Evolutionary conservation across 2,888 invertebrate genomes (phyloP).

Genomic region (Campaea margaritaria): DNA sequence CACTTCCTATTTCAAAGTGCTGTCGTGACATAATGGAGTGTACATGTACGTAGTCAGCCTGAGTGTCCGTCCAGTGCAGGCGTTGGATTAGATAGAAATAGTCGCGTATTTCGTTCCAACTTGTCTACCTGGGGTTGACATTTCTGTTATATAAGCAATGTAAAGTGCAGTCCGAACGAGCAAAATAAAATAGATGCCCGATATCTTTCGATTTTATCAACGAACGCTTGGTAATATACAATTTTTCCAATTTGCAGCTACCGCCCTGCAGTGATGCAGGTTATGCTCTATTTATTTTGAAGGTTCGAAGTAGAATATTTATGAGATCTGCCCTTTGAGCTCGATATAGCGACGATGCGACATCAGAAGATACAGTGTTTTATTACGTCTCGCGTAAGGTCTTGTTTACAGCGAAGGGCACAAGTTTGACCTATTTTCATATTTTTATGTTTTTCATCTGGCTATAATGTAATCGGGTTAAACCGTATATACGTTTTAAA

Average conservation of each 20-base stretch:
- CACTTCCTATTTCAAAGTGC: no score
- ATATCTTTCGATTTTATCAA: no score
- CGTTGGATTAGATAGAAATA: no score
- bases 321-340: slow-evolving; percentile 3
- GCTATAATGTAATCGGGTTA: background rate
- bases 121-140: no score
- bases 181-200: no score
- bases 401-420: background rate
- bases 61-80: no score
- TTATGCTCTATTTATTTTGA: background rate
- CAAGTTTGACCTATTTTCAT: slow-evolving; percentile 5
- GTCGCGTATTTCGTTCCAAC: no score
- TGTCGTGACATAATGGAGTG: no score
- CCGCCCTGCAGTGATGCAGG: background rate
- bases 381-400: background rate
- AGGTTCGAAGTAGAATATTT: background rate
- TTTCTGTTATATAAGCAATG: no score
- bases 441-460: slow-evolving; percentile 1
- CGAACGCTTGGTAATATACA: no score
- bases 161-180: no score
- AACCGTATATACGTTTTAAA: background rate
- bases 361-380: background rate
- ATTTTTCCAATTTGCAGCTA: background rate
- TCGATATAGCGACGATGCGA: background rate
- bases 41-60: no score